phyloP scores from a whole-genome alignment of 2,113 vertebrate genomes.

The Pogonocichla stellata region DNA sequence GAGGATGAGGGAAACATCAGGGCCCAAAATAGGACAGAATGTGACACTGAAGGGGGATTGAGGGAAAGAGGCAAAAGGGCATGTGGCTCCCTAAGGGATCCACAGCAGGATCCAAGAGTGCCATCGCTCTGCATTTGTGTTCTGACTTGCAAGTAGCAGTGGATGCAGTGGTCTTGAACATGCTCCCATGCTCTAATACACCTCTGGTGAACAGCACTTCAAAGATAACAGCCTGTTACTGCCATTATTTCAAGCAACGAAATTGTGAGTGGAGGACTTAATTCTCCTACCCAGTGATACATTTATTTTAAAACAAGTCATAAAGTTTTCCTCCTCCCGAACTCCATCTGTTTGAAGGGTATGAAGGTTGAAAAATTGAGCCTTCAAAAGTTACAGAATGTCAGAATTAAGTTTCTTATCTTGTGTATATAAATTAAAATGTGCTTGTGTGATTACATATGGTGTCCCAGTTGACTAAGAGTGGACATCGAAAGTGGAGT shows the following conservation, averaged over 20 bases:
- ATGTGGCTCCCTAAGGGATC: background rate
- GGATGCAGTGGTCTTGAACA: accelerated
- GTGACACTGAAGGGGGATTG: background rate
- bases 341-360: slow-evolving; percentile 56
- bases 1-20: background rate
- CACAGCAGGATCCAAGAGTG: background rate
- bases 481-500: background rate
- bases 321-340: slow-evolving; percentile 36
- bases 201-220: background rate
- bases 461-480: background rate
- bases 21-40: background rate
- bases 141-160: background rate
- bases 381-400: background rate
- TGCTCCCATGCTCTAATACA: background rate
- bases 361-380: slow-evolving; percentile 8
- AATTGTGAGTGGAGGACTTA: slow-evolving; percentile 22
- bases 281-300: slow-evolving; percentile 33
- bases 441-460: background rate
- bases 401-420: background rate
- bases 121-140: background rate
- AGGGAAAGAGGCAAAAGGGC: background rate
- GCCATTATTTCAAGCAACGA: background rate
- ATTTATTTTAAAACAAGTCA: slow-evolving; percentile 56
- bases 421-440: background rate
- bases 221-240: background rate